Conservation (phyloP, 2,888 invertebrate genomes). For the Allygus modestus region DNA sequence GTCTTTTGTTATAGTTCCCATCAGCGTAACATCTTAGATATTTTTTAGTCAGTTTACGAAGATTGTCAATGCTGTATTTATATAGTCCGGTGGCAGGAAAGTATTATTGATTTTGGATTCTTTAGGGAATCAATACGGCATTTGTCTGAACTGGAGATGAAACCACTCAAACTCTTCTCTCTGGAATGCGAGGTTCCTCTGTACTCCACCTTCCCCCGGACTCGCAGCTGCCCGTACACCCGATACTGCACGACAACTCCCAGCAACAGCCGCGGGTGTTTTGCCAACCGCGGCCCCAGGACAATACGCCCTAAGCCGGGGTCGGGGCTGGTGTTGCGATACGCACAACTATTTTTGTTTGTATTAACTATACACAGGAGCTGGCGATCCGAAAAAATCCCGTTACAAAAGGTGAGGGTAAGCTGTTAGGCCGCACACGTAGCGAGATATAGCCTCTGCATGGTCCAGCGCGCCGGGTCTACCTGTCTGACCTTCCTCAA, state of each 20-base stretch:
- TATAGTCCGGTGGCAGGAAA: no score
- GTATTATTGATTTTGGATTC: no score
- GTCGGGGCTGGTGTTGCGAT: conserved; percentile 30
- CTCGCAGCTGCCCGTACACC: not conserved
- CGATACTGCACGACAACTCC: not conserved
- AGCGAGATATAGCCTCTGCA: not conserved
- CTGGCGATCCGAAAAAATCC: conserved; percentile 52
- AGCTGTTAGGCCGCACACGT: conserved; percentile 53
- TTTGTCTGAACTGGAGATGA: no score
- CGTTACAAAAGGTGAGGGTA: conserved; percentile 49
- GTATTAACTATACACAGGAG: conserved; percentile 45
- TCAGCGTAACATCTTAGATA: no score
- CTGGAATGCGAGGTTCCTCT: no score
- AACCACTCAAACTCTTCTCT: no score
- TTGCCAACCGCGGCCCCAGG: conserved; percentile 15
- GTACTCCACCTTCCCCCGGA: not conserved
- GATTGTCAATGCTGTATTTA: no score
- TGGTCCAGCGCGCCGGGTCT: conserved; percentile 22
- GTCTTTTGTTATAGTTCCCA: no score
- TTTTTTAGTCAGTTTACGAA: no score
- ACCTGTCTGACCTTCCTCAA: conserved; percentile 18
- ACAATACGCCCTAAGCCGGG: conserved; percentile 34
- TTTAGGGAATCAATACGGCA: no score
- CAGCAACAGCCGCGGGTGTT: conserved; percentile 8
- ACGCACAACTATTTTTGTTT: conserved; percentile 49